Percentiles rank a stretch among this genome's conserved stretches.
Conservation (phyloP, 2,113 vertebrate genomes). For the Myotis yumanensis region DNA sequence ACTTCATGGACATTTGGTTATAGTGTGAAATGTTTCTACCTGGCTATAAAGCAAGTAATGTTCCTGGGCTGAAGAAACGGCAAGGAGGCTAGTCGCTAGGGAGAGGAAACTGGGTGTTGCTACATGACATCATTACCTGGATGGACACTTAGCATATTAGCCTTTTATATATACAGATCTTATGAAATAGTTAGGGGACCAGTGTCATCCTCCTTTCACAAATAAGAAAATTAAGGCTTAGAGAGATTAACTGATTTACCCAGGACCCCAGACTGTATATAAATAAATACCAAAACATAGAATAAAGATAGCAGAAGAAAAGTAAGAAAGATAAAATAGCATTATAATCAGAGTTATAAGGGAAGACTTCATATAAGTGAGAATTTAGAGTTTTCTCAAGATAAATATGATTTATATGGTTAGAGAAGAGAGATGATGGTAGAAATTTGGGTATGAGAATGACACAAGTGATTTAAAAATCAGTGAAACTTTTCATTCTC, state of each 20-base stretch:
- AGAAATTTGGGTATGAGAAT: background rate
- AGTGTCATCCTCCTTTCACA: background rate
- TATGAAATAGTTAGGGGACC: background rate
- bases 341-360: background rate
- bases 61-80: no score
- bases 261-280: background rate
- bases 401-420: background rate
- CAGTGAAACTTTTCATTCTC: background rate
- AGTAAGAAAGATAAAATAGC: background rate
- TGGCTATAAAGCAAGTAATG: no score
- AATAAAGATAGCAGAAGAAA: background rate
- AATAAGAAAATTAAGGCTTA: slow-evolving; percentile 11
- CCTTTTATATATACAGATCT: no score
- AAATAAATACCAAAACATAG: background rate
- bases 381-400: background rate
- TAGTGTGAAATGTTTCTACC: no score
- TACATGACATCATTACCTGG: no score
- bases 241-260: background rate
- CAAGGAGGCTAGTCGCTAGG: no score
- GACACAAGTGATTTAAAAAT: background rate
- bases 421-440: background rate
- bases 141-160: no score
- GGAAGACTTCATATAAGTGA: background rate
- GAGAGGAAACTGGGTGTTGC: no score
- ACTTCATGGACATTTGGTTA: no score